Conservation (phyloP, 2,113 vertebrate genomes). For the Lucifuga dentata region DNA sequence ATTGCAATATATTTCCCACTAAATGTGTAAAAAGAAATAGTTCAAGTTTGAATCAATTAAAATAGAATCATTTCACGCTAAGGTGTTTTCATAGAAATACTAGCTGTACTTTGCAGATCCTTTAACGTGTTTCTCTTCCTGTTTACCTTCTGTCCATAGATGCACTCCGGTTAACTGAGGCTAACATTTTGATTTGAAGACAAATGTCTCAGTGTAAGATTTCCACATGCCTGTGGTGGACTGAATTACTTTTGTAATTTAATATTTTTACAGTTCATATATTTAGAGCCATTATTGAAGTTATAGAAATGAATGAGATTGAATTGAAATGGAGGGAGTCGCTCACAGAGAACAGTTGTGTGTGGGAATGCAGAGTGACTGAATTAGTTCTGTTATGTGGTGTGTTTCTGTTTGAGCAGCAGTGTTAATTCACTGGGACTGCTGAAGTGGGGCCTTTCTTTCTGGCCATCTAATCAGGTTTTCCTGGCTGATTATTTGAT, state of each 20-base stretch:
- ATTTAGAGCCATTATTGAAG: background rate
- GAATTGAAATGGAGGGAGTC: constrained; percentile 1
- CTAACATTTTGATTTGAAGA: too few species aligned
- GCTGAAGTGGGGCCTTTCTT: constrained; percentile 53
- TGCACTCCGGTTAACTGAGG: too few species aligned
- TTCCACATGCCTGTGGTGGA: background rate
- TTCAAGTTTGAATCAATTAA: too few species aligned
- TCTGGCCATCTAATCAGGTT: constrained; percentile 55
- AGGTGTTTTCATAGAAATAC: too few species aligned
- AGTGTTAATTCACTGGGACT: constrained; percentile 46
- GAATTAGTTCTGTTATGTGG: constrained; percentile 23
- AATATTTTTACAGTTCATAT: constrained; percentile 1
- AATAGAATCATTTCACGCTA: too few species aligned
- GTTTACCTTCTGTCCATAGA: background rate
- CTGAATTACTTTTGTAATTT: background rate
- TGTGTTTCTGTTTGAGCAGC: constrained; percentile 41
- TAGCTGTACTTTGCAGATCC: background rate
- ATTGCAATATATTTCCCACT: too few species aligned
- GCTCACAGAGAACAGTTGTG: constrained; percentile 22
- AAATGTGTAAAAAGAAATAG: too few species aligned
- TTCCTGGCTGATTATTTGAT: constrained; percentile 67
- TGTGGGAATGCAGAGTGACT: constrained; percentile 9
- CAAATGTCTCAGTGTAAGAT: background rate
- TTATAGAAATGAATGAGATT: constrained; percentile 1
- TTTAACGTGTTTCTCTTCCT: background rate